phyloP scores from a whole-genome alignment of 2,797 vertebrate genomes.

The Eupleurogrammus muticus region DNA sequence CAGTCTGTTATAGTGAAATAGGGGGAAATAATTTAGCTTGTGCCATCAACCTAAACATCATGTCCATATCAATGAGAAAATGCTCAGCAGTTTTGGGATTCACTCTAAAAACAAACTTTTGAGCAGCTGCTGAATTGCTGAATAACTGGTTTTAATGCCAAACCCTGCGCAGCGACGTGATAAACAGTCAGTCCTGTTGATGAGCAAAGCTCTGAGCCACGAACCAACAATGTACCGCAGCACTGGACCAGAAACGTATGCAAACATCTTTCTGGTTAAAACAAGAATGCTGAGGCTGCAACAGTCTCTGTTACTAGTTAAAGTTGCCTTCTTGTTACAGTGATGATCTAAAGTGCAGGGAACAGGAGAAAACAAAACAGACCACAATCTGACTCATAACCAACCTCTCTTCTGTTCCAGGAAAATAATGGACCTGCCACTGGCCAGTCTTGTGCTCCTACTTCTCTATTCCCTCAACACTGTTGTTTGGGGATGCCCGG shows the following conservation, averaged over 20 bases:
- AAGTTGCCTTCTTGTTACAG: conserved; percentile 22
- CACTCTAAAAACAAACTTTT: too few relatives aligned
- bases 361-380: conserved; percentile 13
- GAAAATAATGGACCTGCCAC: conserved; percentile 71
- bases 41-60: conserved; percentile 5
- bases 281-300: conserved; percentile 47
- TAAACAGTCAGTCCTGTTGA: conserved; percentile 24
- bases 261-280: conserved; percentile 42
- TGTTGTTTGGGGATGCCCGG: conserved; percentile 71
- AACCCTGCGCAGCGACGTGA: conserved; percentile 8
- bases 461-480: conserved; percentile 60
- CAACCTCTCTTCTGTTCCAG: conserved; percentile 50
- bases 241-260: conserved; percentile 21
- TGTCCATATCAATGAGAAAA: background rate
- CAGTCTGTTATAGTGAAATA: conserved; percentile 3
- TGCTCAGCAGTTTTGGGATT: background rate
- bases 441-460: conserved; percentile 56
- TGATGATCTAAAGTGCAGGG: conserved; percentile 23
- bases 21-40: background rate
- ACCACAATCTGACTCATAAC: background rate
- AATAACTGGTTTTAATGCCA: conserved; percentile 22
- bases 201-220: conserved; percentile 10
- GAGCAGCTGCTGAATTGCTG: too few relatives aligned
- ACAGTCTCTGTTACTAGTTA: conserved; percentile 40
- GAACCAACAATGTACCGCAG: conserved; percentile 24